A percentile compares a stretch with the other conserved stretches of the same genome.
phyloP scores from a whole-genome alignment of 1,140 invertebrate genomes.

The Metaphire vulgaris region DNA sequence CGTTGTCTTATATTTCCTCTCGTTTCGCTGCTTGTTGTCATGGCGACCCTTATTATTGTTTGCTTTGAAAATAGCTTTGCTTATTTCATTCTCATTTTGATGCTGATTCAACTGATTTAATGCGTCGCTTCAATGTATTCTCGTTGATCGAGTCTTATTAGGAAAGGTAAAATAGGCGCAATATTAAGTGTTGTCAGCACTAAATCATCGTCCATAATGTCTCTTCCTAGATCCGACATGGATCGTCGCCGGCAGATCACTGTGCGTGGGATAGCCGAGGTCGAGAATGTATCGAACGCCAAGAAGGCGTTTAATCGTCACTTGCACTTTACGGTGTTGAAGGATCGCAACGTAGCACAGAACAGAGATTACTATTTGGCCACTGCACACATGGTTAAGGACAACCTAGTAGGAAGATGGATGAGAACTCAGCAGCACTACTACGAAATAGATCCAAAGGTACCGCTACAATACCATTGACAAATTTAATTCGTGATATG shows the following conservation, averaged over 20 bases:
- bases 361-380: slow-evolving; percentile 95
- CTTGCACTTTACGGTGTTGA: slow-evolving; percentile 95
- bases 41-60: too few species aligned
- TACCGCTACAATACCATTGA: too few species aligned
- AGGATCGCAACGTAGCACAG: slow-evolving; percentile 97
- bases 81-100: too few species aligned
- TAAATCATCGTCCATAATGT: neutral
- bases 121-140: too few species aligned
- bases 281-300: slow-evolving; percentile 89
- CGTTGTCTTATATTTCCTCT: too few species aligned
- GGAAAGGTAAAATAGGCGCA: too few species aligned
- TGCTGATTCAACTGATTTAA: too few species aligned
- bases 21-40: too few species aligned
- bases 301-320: slow-evolving; percentile 99
- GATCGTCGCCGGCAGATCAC: slow-evolving; percentile 97
- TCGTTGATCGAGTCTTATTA: too few species aligned
- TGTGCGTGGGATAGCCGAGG: slow-evolving; percentile 89
- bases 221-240: slow-evolving; percentile 57
- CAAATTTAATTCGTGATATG: too few species aligned
- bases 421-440: slow-evolving; percentile 98
- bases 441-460: slow-evolving; percentile 99
- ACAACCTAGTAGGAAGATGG: slow-evolving; percentile 96
- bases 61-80: too few species aligned
- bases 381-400: slow-evolving; percentile 91
- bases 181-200: too few species aligned